phyloP scores from a whole-genome alignment of 1,140 invertebrate genomes.

The Meloidogyne floridensis region DNA sequence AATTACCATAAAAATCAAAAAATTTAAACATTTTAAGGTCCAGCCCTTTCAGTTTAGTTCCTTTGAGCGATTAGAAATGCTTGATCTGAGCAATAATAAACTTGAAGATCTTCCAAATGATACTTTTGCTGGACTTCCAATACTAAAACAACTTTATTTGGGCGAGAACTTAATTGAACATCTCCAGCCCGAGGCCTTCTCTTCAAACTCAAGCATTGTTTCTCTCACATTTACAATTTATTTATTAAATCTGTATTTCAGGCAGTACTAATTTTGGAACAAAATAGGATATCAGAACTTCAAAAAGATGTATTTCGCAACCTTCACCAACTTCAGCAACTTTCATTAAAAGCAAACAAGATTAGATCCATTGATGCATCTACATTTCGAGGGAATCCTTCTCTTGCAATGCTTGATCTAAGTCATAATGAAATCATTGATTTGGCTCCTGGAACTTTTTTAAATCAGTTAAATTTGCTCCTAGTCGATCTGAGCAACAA shows the following conservation, averaged over 20 bases:
- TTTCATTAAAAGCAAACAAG: slow-evolving; percentile 62
- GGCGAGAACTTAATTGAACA: slow-evolving; percentile 57
- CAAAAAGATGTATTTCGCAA: slow-evolving; percentile 49
- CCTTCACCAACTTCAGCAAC: slow-evolving; percentile 54
- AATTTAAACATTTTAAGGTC: slow-evolving; percentile 2
- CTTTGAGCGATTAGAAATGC: slow-evolving; percentile 64
- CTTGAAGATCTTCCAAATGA: slow-evolving; percentile 43
- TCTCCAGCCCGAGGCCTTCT: slow-evolving; percentile 54
- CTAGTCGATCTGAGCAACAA: slow-evolving; percentile 59
- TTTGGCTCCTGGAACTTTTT: slow-evolving; percentile 57
- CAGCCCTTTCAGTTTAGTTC: slow-evolving; percentile 36
- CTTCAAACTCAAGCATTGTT: slow-evolving; percentile 56
- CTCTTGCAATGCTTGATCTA: slow-evolving; percentile 61
- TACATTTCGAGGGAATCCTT: slow-evolving; percentile 57
- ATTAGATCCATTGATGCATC: slow-evolving; percentile 55
- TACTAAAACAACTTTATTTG: slow-evolving; percentile 59
- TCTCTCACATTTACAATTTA: not conserved
- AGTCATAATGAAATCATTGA: slow-evolving; percentile 62
- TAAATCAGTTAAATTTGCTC: slow-evolving; percentile 59
- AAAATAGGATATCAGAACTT: slow-evolving; percentile 52
- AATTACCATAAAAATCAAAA: slow-evolving; percentile 20
- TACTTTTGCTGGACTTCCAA: slow-evolving; percentile 55
- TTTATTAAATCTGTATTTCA: not conserved
- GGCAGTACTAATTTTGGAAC: slow-evolving; percentile 53
- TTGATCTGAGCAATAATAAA: slow-evolving; percentile 60